phyloP scores from a whole-genome alignment of 1,140 invertebrate species.

The Scaptomyza pallida region DNA sequence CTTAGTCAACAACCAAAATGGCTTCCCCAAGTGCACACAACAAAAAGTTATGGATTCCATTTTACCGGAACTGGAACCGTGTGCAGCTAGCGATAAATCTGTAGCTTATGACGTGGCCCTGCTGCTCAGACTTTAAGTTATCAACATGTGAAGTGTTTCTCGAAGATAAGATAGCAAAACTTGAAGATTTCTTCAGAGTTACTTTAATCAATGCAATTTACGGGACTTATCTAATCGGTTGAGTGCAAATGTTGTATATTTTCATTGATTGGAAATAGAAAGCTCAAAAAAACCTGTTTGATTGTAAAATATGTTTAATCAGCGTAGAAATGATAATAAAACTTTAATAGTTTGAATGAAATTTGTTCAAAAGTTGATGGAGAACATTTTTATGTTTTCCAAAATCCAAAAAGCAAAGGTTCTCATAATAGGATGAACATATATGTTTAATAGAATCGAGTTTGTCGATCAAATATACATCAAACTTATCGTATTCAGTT shows the following conservation, averaged over 20 bases:
- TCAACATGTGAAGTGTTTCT: constrained; percentile 27
- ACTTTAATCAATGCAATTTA: constrained; percentile 6
- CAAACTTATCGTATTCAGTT: too few species aligned
- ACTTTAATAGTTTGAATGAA: neutral
- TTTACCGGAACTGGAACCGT: constrained; percentile 53
- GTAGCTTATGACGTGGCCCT: constrained; percentile 37
- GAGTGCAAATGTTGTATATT: neutral
- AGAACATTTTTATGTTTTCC: too few species aligned
- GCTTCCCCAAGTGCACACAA: constrained; percentile 15
- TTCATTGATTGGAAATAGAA: neutral
- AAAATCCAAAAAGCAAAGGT: too few species aligned
- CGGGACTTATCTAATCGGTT: neutral
- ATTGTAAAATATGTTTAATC: neutral
- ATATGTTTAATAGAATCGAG: too few species aligned
- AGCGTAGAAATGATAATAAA: too few species aligned
- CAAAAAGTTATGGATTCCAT: constrained; percentile 14
- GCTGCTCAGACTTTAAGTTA: constrained; percentile 26
- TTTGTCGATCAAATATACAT: too few species aligned
- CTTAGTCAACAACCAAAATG: constrained; percentile 67
- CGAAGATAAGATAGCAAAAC: constrained; percentile 49
- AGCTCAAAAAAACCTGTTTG: neutral
- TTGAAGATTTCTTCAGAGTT: constrained; percentile 3
- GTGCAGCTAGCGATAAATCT: constrained; percentile 53
- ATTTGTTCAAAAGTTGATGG: too few species aligned
- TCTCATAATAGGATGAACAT: too few species aligned